These are phyloP conservation scores for Papilio glaucus DNA, from an alignment of 1,140 invertebrate genomes.

Conservation along the genomic window DNA sequence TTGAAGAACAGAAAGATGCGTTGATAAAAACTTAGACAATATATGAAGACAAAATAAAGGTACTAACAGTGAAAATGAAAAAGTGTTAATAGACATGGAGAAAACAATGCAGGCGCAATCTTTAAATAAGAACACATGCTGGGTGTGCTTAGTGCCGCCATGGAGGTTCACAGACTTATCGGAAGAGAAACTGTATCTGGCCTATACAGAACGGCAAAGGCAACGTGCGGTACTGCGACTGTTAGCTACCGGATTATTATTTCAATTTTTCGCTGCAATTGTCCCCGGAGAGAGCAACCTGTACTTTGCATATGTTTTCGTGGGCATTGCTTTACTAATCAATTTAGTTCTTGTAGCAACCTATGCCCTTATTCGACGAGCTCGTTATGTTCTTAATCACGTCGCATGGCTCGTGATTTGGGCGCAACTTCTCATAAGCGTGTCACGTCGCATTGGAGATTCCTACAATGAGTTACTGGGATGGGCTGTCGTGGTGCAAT, in stretches of 20 bases:
- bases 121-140: conserved; percentile 54
- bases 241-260: conserved; percentile 87
- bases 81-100: conserved; percentile 62
- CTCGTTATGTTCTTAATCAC: conserved; percentile 84
- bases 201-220: conserved; percentile 90
- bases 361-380: conserved; percentile 51
- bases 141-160: conserved; percentile 63
- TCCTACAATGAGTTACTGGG: conserved; percentile 84
- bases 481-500: conserved; percentile 92
- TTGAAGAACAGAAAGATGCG: not conserved
- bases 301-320: conserved; percentile 78
- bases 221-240: conserved; percentile 91
- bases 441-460: conserved; percentile 80
- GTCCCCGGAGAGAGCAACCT: conserved; percentile 84
- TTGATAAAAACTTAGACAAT: conserved; percentile 12
- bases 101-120: conserved; percentile 57
- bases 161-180: conserved; percentile 83
- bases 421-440: conserved; percentile 84
- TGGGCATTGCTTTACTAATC: conserved; percentile 83
- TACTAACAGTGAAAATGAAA: conserved; percentile 9
- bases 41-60: conserved; percentile 19
- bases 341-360: conserved; percentile 79
- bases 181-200: conserved; percentile 90
- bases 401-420: conserved; percentile 86
- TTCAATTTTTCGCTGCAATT: conserved; percentile 86